Conservation (phyloP, 2,797 vertebrate species). For the Huso huso region DNA sequence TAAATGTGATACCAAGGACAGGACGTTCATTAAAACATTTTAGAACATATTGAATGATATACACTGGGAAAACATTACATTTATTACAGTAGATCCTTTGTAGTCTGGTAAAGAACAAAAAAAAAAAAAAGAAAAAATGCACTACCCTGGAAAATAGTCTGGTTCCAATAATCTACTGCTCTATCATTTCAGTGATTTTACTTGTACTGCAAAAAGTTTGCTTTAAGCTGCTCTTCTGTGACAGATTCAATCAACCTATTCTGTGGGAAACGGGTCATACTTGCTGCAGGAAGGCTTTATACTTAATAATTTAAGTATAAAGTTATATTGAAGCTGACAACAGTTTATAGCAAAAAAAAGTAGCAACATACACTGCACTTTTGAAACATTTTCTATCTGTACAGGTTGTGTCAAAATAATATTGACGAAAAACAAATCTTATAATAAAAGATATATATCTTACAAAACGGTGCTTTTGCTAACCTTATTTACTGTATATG, state of each 20-base stretch:
- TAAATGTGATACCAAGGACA: conserved; percentile 44
- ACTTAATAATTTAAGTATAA: no score
- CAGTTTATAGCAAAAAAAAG: background rate
- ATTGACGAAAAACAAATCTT: no score
- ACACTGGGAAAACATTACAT: conserved; percentile 58
- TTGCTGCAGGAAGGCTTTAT: conserved; percentile 32
- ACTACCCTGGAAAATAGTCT: conserved; percentile 28
- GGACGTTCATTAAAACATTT: conserved; percentile 60
- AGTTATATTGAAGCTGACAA: conserved; percentile 42
- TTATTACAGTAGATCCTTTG: conserved; percentile 32
- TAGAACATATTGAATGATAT: conserved; percentile 66
- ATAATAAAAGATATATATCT: no score
- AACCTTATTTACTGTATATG: background rate
- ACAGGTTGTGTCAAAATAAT: no score
- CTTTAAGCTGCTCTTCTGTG: conserved; percentile 40
- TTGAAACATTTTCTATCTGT: no score
- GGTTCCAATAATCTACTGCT: conserved; percentile 30
- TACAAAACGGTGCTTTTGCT: no score
- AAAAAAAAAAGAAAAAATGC: conserved; percentile 28
- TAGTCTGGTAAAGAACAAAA: conserved; percentile 27
- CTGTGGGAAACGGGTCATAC: conserved; percentile 39
- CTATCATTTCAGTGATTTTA: conserved; percentile 40
- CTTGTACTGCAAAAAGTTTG: conserved; percentile 39
- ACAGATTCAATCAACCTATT: conserved; percentile 45
- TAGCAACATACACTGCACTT: no score